Percentiles rank a stretch among this genome's conserved stretches.
Conservation (phyloP, 2,113 vertebrate genomes). For the Corythornis madagascariensis region DNA sequence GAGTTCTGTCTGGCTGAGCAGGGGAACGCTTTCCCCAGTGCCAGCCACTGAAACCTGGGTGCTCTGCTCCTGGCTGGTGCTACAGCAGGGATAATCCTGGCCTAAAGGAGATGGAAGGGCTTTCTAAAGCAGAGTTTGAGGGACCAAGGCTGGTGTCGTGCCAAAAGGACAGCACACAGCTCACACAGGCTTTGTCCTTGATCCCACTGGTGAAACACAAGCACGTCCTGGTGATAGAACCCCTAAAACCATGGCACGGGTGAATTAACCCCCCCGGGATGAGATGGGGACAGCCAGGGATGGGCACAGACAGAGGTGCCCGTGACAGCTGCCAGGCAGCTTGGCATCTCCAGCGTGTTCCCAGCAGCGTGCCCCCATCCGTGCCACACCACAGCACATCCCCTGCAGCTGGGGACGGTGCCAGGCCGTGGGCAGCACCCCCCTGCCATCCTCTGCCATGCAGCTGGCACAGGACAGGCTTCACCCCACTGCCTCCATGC, state of each 20-base stretch:
- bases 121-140: neutral
- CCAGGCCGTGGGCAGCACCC: neutral
- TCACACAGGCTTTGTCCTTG: neutral
- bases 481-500: accelerated
- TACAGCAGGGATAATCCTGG: neutral
- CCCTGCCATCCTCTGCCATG: accelerated
- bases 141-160: neutral
- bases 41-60: neutral
- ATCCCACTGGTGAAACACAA: neutral
- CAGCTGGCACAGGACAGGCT: neutral
- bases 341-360: accelerated
- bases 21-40: accelerated
- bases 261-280: accelerated
- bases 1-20: neutral
- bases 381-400: accelerated
- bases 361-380: neutral
- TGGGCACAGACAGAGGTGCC: neutral
- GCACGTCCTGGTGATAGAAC: accelerated
- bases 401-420: too few relatives aligned
- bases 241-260: accelerated
- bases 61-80: neutral
- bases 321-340: neutral
- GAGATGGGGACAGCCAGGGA: neutral
- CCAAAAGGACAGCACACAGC: neutral
- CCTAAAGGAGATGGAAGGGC: neutral